Base-by-base conservation (phyloP, 2,113 vertebrate genomes). In the Callocephalon fimbriatum region DNA sequence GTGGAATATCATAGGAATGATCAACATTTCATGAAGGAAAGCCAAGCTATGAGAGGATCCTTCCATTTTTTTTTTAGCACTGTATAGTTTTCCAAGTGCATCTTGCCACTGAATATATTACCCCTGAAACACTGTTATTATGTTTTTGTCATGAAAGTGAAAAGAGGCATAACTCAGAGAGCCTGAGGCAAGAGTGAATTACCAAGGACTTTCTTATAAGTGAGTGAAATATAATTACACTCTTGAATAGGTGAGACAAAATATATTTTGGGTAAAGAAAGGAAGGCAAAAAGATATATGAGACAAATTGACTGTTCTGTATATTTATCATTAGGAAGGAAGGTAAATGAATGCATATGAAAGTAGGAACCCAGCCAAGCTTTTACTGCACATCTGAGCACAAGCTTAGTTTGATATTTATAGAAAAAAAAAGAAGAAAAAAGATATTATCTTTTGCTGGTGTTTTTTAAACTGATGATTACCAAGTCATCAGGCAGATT, bases 221-320 rank as follows among this genome's bases (percentile, higher is more conserved):
- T 74, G 65, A 96, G 35, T 71, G 94, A 97, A 97, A 97, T 59
- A 62, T 97, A 97, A 98, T 97, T 98, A 97, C 74, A 76, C 70
- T 97, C 42, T 84, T 97, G 86, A 95, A 17, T 63, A 96, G 70
- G 45, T 65, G 51, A 97, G 80, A 91, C 22, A 90, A 84, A 95
- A 96, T 90, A 86, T 94, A 95, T 94, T 97, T 97, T 96, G 23
- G 56, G 48, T 86, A 58, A 67, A 90, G 74, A 81, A 94, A 76
- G 38, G 31, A 91, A 91, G 38, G 31, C 92, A 77, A 80, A 77
- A 94, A 88, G 73, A 37, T 59, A 44, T 48, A 58, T n/a, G 66
- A 89, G 47, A 92, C 51, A 96, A 96, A 97, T 80, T 95, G 94
- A 50, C 86, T 83, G 12, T 44, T 26, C 10, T 71, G 40, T 63